Evolutionary conservation across 1,140 invertebrate genomes (phyloP), one percentile per base, ranked within the genome.

Genomic region (Panonychus citri): DNA sequence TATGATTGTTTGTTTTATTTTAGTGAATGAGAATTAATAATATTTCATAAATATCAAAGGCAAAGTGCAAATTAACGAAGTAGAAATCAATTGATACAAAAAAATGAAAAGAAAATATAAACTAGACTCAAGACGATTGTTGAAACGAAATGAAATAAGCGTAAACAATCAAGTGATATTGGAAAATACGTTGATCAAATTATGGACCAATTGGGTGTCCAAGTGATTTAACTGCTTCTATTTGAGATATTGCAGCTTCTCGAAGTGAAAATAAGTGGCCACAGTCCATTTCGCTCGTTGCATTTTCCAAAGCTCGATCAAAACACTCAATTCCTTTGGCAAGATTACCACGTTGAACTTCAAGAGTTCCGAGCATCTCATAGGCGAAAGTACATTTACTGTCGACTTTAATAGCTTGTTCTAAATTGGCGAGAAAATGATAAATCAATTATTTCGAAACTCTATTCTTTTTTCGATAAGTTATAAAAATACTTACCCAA

Each of bases 311-410:
- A n/a, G 88, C 88, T 69, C 85, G 86, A 61, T 91, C 80, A 66
- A 93, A 91, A 21, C 85, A 72, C 59, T 80, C 77, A 57, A 93
- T 77, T 8, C 88, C 87, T 64, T 79, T 73, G 53, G 78, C 72
- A 54, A 94, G 70, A 67, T 90, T 83, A 48, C 84, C 84, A 61
- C 84, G 80, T 73, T 93, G 87, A 60, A 91, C 82, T 78, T 90
- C 84, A 60, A 95, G 81, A 2, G 86, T 89, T 59, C 84, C 89
- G 51, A 94, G 72, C 27, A 88, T 90, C 74, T 96, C 89, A 71
- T 87, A 93, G 15, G 83, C 89, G 74, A 90, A 84, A 72, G 88
- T 82, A 75, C 87, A 93, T 69, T 84, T 85, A 26, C 82, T 77
- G 73, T 96, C 90, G 58, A 88, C 72, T 65, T 83, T 76, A 56